Evolutionary conservation across 2,888 invertebrate genomes (phyloP).

Genomic region (Caenorhabditis sp.): DNA sequence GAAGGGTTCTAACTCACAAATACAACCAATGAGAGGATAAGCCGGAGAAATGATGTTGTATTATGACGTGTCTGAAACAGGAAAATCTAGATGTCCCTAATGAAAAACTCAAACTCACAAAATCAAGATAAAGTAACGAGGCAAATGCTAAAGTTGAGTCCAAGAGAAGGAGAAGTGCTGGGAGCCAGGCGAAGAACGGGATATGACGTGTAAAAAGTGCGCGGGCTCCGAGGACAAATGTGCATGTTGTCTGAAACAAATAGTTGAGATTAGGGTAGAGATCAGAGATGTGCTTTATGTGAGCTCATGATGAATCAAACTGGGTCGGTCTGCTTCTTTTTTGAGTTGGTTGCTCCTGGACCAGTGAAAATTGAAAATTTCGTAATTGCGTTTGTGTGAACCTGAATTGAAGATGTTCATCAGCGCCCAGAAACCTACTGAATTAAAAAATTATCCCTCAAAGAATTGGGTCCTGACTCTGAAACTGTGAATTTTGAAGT

Average conservation of each 20-base stretch:
- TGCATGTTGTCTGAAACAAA: slow-evolving; percentile 23
- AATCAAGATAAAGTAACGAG: slow-evolving; percentile 34
- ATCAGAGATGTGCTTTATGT: no score
- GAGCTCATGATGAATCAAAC: no score
- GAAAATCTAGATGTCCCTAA: background rate
- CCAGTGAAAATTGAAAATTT: no score
- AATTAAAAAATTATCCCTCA: no score
- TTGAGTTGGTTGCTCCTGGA: no score
- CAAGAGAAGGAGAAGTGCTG: slow-evolving; percentile 34
- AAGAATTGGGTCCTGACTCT: no score
- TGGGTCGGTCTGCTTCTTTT: no score
- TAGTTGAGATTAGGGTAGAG: no score
- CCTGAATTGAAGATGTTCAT: no score
- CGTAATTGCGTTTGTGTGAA: no score
- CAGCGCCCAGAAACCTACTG: no score
- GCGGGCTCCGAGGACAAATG: slow-evolving; percentile 24
- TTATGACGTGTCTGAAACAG: slow-evolving; percentile 23
- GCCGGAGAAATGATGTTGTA: slow-evolving; percentile 22
- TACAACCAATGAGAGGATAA: slow-evolving; percentile 18
- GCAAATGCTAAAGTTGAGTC: slow-evolving; percentile 38
- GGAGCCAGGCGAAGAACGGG: slow-evolving; percentile 40
- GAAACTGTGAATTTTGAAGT: no score
- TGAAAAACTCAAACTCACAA: slow-evolving; percentile 15
- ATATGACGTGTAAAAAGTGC: slow-evolving; percentile 34
- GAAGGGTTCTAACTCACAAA: slow-evolving; percentile 14